These are phyloP conservation scores for Chalcosyrphus nemorum DNA, from an alignment of 2,888 invertebrate species.

Conservation along the genomic window DNA sequence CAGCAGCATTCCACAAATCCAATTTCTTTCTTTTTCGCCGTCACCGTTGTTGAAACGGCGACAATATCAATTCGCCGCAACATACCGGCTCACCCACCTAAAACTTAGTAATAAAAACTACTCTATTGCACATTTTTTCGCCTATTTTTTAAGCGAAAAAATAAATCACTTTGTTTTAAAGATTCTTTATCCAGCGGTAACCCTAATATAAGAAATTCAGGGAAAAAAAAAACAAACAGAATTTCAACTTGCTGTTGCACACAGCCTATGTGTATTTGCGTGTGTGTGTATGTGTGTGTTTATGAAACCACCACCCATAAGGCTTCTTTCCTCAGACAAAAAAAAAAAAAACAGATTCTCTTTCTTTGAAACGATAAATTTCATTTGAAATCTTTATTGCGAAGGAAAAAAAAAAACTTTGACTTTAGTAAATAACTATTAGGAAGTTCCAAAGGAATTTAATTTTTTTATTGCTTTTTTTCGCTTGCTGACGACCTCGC, in stretches of 20 bases:
- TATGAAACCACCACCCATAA: no score
- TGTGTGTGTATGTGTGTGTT: background rate
- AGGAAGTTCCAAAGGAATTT: constrained; percentile 22
- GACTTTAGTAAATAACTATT: background rate
- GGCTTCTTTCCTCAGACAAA: no score
- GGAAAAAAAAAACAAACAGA: constrained; percentile 23
- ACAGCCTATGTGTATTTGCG: background rate
- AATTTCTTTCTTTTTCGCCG: constrained; percentile 5
- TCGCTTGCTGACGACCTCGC: constrained; percentile 53
- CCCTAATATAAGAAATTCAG: no score
- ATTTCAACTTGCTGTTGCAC: constrained; percentile 65
- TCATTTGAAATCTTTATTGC: background rate
- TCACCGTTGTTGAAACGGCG: background rate
- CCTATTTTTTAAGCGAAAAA: background rate
- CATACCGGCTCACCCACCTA: background rate
- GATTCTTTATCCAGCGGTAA: no score
- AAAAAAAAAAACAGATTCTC: no score
- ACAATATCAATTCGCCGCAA: background rate
- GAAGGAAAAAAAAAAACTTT: background rate
- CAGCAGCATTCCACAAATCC: constrained; percentile 21
- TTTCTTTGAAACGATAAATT: no score
- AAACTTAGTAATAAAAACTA: background rate
- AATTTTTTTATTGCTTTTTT: constrained; percentile 9
- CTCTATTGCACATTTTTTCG: background rate
- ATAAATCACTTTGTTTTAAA: no score